phyloP scores from a whole-genome alignment of 2,797 vertebrate species.

The Gymnothorax reevesii region DNA sequence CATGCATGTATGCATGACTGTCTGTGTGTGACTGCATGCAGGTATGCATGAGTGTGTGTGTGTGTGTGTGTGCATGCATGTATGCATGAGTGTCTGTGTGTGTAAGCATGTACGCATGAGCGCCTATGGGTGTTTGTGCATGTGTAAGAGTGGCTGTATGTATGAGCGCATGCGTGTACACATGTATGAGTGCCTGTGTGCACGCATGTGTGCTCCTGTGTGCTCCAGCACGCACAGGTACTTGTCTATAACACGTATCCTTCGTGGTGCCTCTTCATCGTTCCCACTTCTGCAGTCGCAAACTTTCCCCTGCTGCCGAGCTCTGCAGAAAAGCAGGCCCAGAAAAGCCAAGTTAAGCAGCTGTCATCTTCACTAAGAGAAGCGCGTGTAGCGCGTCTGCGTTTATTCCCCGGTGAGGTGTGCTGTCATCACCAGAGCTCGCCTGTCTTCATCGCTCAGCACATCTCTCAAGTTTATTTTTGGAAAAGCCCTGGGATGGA shows the following conservation, averaged over 20 bases:
- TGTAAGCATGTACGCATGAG: not conserved
- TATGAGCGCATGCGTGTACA: not conserved
- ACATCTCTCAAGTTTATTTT: conserved; percentile 11
- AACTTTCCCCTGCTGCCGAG: not conserved
- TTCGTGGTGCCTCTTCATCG: not conserved
- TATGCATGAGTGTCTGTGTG: not conserved
- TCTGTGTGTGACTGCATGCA: not conserved
- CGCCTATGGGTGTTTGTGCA: too few relatives aligned
- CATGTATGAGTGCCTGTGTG: not conserved
- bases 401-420: conserved; percentile 1
- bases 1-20: too few relatives aligned
- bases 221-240: too few relatives aligned
- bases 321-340: not conserved
- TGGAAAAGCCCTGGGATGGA: not conserved
- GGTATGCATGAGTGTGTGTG: not conserved
- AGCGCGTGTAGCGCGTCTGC: not conserved
- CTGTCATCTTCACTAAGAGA: not conserved
- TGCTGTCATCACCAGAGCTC: not conserved
- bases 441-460: conserved; percentile 6
- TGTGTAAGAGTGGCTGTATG: not conserved
- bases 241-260: not conserved
- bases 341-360: conserved; percentile 1
- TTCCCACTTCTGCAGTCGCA: not conserved
- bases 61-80: not conserved
- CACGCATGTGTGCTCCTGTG: not conserved